Evolutionary conservation across 2,797 vertebrate species (phyloP), one percentile per base, ranked within the genome.

Genomic region (Cetoscarus ocellatus): DNA sequence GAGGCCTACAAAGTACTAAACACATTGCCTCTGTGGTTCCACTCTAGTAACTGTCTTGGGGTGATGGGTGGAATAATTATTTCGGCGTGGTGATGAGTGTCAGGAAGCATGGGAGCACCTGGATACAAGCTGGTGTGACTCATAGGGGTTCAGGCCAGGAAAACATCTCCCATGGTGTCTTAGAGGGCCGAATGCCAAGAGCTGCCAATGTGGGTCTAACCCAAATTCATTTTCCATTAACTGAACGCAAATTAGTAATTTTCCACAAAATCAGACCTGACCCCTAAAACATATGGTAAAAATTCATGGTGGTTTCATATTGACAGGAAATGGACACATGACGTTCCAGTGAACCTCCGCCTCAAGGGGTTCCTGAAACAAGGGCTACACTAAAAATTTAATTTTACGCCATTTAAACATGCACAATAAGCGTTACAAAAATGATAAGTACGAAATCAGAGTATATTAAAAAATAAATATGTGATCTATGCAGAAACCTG

Each of bases 11-110:
- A 27, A 27, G 27, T 27, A 27, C 27, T 4, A 27, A 27, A 27
- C 27, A 27, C 27, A 27, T 27, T 5, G 3, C 38, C 62, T 64
- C 9, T 0, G 5, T 50, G 67, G 70, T 67, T 59, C 69, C 66
- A 19, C 69, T 75, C 61, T 43, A 67, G 13, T 42, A 78, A 85
- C 82, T 88, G 85, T 73, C 36, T 58, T 15, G 36, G 57, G 50
- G 47, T 12, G 67, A 54, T 81, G 77, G 45, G 52, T 58, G 0
- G 52, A 45, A 65, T 53, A 39, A 7, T 61, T 66, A 69, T 68
- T 38, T 67, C 67, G 81, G 61, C 62, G 8, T 17, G 55, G 54
- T 5, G 60, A 17, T 54, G 61, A 19, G 15, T n/a, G 45, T 35
- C 42, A 14, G 54, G 45, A 17, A 43, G 19, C 57, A 9, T 49